These are phyloP conservation scores for Leucoraja erinaceus DNA, from an alignment of 2,113 vertebrate species.

Conservation along the genomic window DNA sequence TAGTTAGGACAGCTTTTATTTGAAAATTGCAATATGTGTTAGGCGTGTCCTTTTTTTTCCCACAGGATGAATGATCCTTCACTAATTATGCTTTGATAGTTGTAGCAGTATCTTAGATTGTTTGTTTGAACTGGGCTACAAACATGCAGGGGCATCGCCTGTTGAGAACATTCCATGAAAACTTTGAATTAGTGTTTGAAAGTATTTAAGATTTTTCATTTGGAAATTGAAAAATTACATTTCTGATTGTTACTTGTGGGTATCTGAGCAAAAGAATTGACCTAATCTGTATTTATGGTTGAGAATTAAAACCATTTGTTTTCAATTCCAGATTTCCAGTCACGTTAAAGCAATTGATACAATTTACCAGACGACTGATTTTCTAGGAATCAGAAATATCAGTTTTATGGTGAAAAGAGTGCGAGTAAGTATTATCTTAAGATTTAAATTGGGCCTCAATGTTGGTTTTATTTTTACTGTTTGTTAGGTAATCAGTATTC, in stretches of 20 bases:
- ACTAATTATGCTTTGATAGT: neutral
- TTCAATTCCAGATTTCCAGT: constrained; percentile 78
- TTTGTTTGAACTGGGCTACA: neutral
- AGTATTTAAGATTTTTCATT: too few relatives aligned
- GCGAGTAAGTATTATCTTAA: constrained; percentile 64
- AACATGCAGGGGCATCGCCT: neutral
- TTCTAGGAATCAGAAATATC: constrained; percentile 89
- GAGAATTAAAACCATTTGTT: neutral
- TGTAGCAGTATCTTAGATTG: neutral
- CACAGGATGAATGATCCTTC: too few relatives aligned
- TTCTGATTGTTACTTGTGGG: neutral
- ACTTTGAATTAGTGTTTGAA: too few relatives aligned
- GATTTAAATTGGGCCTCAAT: neutral
- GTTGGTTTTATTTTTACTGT: neutral
- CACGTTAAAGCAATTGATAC: constrained; percentile 92
- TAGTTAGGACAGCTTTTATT: too few relatives aligned
- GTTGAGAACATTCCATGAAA: neutral
- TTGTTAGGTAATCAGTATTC: neutral
- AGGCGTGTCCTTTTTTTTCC: neutral
- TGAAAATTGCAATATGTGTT: too few relatives aligned
- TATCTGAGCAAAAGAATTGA: neutral
- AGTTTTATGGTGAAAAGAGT: constrained; percentile 98
- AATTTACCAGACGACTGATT: constrained; percentile 90
- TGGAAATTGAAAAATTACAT: too few relatives aligned
- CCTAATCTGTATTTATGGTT: neutral